phyloP scores from a whole-genome alignment of 2,888 invertebrate genomes.

The Eilema caniola region DNA sequence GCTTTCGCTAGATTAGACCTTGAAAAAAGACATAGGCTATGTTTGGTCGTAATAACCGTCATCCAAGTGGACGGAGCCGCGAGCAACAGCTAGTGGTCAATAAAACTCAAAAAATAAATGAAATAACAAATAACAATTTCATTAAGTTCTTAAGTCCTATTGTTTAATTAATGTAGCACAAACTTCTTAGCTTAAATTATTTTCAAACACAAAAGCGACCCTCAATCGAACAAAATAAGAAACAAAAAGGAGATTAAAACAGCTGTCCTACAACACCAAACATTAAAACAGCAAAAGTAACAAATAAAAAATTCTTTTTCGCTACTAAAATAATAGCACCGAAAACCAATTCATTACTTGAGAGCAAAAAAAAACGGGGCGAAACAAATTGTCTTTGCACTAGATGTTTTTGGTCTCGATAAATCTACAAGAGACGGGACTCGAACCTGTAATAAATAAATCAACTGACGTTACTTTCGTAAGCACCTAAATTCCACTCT shows the following conservation, averaged over 20 bases:
- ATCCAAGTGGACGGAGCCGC: too few species aligned
- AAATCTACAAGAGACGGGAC: conserved; percentile 54
- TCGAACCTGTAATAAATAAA: conserved; percentile 66
- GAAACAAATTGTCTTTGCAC: conserved; percentile 43
- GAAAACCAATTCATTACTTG: conserved; percentile 43
- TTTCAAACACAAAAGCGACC: background rate
- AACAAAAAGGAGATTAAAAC: conserved; percentile 5
- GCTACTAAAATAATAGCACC: conserved; percentile 25
- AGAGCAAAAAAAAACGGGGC: conserved; percentile 37
- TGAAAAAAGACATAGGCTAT: too few species aligned
- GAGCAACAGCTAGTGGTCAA: too few species aligned
- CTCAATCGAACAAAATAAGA: background rate
- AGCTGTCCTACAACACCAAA: conserved; percentile 15
- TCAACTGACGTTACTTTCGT: conserved; percentile 67
- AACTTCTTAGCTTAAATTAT: background rate
- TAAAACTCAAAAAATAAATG: too few species aligned
- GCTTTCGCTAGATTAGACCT: too few species aligned
- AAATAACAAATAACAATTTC: background rate
- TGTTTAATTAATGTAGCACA: background rate
- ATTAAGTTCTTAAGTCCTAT: background rate
- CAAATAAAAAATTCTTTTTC: conserved; percentile 28
- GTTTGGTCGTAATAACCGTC: too few species aligned
- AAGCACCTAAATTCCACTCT: conserved; percentile 36
- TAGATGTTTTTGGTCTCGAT: conserved; percentile 42
- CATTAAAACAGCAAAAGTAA: conserved; percentile 18